Percentiles rank a stretch among this genome's conserved stretches.
These are phyloP conservation scores for Isotomurus palustris DNA, from an alignment of 2,888 invertebrate species.

Conservation along the genomic window DNA sequence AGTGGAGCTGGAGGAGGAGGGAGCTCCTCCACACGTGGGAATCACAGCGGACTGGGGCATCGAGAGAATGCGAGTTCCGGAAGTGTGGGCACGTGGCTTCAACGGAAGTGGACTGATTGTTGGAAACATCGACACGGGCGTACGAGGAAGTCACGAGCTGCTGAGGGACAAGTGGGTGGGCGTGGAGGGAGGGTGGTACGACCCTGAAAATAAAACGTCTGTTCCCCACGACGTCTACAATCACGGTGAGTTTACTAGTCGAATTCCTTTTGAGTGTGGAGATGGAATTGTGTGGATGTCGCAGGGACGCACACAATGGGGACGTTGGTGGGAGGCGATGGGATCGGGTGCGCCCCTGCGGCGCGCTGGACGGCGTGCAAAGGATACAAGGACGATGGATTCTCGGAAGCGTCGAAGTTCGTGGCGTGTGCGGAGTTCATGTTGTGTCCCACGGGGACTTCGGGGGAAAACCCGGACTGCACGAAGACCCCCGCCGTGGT, in stretches of 20 bases:
- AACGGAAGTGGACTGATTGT: neutral
- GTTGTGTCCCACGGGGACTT: slow-evolving; percentile 13
- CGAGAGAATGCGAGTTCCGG: neutral
- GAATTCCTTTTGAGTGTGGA: no score
- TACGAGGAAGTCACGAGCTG: slow-evolving; percentile 11
- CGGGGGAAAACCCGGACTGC: slow-evolving; percentile 7
- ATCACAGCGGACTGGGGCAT: slow-evolving; percentile 4
- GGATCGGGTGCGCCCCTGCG: neutral
- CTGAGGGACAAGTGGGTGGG: neutral
- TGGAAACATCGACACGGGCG: slow-evolving; percentile 13
- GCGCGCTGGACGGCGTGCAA: slow-evolving; percentile 5
- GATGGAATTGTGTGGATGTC: no score
- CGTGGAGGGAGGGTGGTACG: slow-evolving; percentile 1
- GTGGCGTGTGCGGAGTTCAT: slow-evolving; percentile 16
- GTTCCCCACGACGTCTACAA: neutral
- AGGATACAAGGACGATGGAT: slow-evolving; percentile 4
- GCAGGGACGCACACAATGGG: slow-evolving; percentile 5
- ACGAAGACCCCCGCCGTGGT: slow-evolving; percentile 14
- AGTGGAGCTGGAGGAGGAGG: no score
- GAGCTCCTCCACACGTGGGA: neutral
- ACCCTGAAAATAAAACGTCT: neutral
- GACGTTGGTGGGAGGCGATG: neutral
- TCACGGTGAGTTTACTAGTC: no score
- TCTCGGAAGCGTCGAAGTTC: neutral
- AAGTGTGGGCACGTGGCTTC: slow-evolving; percentile 1